Conservation (phyloP, 2,113 vertebrate genomes). For the Polyodon spathula region DNA sequence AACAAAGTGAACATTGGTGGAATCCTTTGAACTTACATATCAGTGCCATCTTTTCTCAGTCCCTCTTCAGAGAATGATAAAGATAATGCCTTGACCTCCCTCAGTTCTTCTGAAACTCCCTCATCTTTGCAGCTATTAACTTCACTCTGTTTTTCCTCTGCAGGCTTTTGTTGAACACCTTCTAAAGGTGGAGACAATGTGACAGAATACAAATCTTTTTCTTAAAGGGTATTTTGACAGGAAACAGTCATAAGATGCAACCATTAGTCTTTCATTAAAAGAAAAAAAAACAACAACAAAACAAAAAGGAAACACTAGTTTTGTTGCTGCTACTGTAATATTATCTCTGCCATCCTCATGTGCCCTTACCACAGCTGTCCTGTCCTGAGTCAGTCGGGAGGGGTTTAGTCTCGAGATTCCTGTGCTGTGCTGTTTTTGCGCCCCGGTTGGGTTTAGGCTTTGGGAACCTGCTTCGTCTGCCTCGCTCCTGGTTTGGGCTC, state of each 20-base stretch:
- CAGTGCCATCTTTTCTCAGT: neutral
- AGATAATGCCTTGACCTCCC: neutral
- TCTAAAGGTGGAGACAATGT: neutral
- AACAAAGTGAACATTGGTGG: too few relatives aligned
- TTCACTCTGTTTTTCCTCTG: neutral
- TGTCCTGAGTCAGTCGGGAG: neutral
- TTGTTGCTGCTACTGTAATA: too few relatives aligned
- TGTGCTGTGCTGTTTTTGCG: neutral
- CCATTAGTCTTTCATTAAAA: too few relatives aligned
- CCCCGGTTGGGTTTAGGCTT: too few relatives aligned
- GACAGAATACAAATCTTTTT: too few relatives aligned
- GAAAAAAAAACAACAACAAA: too few relatives aligned
- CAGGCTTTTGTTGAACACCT: neutral
- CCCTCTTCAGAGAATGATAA: neutral
- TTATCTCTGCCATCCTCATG: neutral
- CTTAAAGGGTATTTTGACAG: too few relatives aligned
- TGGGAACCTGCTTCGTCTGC: too few relatives aligned
- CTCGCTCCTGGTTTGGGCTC: conserved; percentile 16
- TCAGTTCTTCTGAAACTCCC: neutral
- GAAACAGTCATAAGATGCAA: too few relatives aligned
- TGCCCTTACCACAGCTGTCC: conserved; percentile 1
- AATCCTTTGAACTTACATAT: conserved; percentile 3
- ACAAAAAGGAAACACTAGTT: neutral
- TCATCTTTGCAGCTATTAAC: neutral
- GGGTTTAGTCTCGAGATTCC: neutral